phyloP scores from a whole-genome alignment of 2,113 vertebrate species.

The Corythaixoides concolor region DNA sequence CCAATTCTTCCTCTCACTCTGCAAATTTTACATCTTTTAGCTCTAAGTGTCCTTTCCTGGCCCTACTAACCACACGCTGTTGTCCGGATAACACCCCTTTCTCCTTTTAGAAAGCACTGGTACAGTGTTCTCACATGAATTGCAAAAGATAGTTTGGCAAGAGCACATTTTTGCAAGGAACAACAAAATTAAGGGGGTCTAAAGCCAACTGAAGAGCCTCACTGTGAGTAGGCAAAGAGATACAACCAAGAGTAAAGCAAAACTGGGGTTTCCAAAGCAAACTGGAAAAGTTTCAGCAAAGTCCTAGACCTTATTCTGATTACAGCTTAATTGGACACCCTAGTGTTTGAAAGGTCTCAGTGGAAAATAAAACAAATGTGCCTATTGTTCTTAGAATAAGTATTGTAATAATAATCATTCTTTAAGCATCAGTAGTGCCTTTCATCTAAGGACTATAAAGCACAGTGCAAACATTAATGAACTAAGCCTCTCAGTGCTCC shows the following conservation, averaged over 20 bases:
- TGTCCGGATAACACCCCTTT: background rate
- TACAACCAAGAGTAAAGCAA: background rate
- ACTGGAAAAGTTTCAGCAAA: slow-evolving; percentile 10
- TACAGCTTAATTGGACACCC: slow-evolving; percentile 41
- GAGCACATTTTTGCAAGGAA: background rate
- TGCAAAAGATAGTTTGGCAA: background rate
- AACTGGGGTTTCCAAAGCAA: background rate
- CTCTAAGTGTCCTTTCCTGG: background rate
- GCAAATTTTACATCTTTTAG: background rate
- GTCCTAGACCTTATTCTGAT: background rate
- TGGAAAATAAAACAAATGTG: slow-evolving; percentile 58
- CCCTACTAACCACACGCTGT: background rate
- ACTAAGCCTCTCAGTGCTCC: background rate
- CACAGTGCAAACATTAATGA: slow-evolving; percentile 25
- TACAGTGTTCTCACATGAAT: background rate
- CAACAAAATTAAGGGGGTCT: background rate
- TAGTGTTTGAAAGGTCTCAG: slow-evolving; percentile 11
- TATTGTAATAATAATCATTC: slow-evolving; percentile 51
- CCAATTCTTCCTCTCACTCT: background rate
- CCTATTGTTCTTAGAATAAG: slow-evolving; percentile 50
- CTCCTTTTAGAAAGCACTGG: background rate
- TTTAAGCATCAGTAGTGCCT: slow-evolving; percentile 56
- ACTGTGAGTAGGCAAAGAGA: background rate
- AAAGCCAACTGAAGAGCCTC: background rate
- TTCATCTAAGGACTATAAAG: slow-evolving; percentile 58